A percentile compares a stretch with the other conserved stretches of the same genome.
Conservation (phyloP, 2,888 invertebrate genomes). For the Carcina quercana region DNA sequence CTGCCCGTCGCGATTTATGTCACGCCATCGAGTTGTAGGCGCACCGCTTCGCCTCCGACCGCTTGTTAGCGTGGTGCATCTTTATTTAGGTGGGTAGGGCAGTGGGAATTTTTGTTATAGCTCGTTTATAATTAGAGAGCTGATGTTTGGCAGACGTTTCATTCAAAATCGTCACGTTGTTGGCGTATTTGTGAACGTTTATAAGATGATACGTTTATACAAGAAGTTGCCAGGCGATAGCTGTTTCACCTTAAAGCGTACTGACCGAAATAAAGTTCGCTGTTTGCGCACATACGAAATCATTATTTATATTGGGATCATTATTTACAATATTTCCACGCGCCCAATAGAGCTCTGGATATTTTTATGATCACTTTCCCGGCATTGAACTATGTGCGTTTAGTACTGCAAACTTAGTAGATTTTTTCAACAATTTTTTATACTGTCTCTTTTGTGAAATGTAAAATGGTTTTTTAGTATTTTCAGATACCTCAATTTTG, state of each 20-base stretch:
- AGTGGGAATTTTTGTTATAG: slow-evolving; percentile 31
- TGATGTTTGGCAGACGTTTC: slow-evolving; percentile 50
- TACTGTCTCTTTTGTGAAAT: too few species aligned
- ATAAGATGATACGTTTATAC: slow-evolving; percentile 20
- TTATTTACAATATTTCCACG: too few species aligned
- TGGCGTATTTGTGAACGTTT: slow-evolving; percentile 34
- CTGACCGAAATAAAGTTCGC: slow-evolving; percentile 17
- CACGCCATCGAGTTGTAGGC: slow-evolving; percentile 24
- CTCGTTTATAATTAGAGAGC: slow-evolving; percentile 48
- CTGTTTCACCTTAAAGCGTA: slow-evolving; percentile 27
- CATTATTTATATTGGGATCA: background rate
- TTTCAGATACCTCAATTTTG: too few species aligned
- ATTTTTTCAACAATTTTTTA: too few species aligned
- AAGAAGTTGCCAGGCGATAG: slow-evolving; percentile 28
- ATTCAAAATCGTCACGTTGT: slow-evolving; percentile 43
- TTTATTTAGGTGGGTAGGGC: slow-evolving; percentile 37
- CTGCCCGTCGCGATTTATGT: slow-evolving; percentile 48
- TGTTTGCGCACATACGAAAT: slow-evolving; percentile 1
- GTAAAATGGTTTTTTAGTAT: too few species aligned
- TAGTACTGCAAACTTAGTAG: too few species aligned
- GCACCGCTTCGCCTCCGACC: slow-evolving; percentile 20
- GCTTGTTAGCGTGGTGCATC: slow-evolving; percentile 28
- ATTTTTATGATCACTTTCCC: too few species aligned
- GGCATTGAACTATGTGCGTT: too few species aligned
- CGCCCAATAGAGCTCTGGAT: too few species aligned